Percentiles rank a stretch among this genome's conserved stretches.
phyloP scores from a whole-genome alignment of 1,140 invertebrate genomes.

The Cyclina sinensis region DNA sequence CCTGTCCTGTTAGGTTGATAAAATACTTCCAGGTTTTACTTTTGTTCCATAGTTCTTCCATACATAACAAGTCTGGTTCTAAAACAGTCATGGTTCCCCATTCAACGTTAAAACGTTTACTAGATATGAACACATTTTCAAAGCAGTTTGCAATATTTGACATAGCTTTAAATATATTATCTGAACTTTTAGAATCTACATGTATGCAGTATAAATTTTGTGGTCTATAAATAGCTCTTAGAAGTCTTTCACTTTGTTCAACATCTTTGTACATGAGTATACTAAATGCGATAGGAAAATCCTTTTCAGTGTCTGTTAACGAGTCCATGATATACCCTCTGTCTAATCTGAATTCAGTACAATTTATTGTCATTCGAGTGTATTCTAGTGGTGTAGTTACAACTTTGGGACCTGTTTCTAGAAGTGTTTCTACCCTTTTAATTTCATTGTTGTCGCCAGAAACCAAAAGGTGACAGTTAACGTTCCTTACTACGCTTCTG shows the following conservation, averaged over 20 bases:
- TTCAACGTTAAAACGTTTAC: slow-evolving; percentile 70
- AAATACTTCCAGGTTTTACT: slow-evolving; percentile 81
- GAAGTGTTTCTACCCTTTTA: background rate
- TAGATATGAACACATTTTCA: slow-evolving; percentile 78
- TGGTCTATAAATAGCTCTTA: slow-evolving; percentile 82
- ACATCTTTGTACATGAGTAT: slow-evolving; percentile 77
- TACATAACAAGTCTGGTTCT: slow-evolving; percentile 80
- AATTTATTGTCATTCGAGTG: background rate
- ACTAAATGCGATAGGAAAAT: slow-evolving; percentile 17
- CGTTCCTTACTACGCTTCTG: background rate
- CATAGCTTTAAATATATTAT: slow-evolving; percentile 64
- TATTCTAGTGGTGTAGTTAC: slow-evolving; percentile 3
- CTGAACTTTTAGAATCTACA: slow-evolving; percentile 78
- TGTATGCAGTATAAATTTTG: slow-evolving; percentile 85
- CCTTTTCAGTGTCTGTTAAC: slow-evolving; percentile 33
- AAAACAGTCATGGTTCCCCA: slow-evolving; percentile 76
- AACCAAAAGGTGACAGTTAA: background rate
- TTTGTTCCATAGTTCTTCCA: slow-evolving; percentile 77
- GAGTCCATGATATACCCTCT: slow-evolving; percentile 59
- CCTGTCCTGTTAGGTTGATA: slow-evolving; percentile 83
- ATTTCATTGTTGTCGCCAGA: background rate
- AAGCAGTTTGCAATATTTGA: slow-evolving; percentile 74
- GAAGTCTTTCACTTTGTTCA: slow-evolving; percentile 79
- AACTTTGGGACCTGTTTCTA: background rate
- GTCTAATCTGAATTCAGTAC: background rate